Percentiles rank a stretch among this genome's conserved stretches.
phyloP scores from a whole-genome alignment of 2,113 vertebrate species.

The Lophura nycthemera region DNA sequence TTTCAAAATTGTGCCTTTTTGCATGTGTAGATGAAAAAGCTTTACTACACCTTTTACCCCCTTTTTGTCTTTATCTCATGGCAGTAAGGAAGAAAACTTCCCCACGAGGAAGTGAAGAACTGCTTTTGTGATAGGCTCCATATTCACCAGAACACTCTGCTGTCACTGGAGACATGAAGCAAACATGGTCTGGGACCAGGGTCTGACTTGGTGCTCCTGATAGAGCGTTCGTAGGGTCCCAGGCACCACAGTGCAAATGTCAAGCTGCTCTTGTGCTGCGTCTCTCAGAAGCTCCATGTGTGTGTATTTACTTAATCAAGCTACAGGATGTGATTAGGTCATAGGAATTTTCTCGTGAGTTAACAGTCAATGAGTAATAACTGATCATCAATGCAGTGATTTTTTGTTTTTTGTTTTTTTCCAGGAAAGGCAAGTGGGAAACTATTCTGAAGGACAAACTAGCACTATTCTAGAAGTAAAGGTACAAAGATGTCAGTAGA shows the following conservation, averaged over 20 bases:
- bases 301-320: neutral
- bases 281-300: neutral
- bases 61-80: neutral
- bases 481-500: neutral
- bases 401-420: neutral
- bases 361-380: neutral
- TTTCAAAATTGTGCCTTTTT: neutral
- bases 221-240: neutral
- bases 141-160: neutral
- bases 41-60: neutral
- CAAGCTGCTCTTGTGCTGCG: neutral
- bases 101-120: neutral
- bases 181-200: neutral
- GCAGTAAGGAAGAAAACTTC: neutral
- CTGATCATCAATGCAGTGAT: neutral
- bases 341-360: neutral
- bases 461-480: neutral
- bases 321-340: neutral
- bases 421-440: neutral
- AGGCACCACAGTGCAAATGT: fast-evolving
- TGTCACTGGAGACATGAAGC: neutral
- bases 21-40: neutral
- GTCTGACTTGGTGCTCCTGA: neutral
- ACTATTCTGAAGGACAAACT: neutral
- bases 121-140: neutral